Conservation (phyloP, 1,140 invertebrate genomes). For the Drosophila ercepeae region DNA sequence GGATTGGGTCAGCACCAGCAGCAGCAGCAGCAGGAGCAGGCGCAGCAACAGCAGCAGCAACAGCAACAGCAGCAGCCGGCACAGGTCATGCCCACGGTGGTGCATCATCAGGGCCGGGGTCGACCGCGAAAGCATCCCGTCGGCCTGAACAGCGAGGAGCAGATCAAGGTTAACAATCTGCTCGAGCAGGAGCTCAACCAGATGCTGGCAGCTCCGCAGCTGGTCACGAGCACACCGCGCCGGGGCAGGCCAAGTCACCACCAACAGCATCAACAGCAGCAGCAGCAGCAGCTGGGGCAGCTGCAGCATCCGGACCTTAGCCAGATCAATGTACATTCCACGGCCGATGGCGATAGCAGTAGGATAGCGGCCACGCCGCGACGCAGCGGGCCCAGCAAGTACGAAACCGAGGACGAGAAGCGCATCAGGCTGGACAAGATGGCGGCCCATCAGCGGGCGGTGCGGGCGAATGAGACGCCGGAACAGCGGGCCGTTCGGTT, state of each 20-base stretch:
- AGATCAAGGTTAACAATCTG: conserved; percentile 70
- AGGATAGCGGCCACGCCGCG: conserved; percentile 41
- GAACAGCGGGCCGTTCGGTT: conserved; percentile 84
- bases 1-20: conserved; percentile 40
- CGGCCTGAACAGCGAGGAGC: conserved; percentile 42
- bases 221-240: conserved; percentile 37
- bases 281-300: too few species aligned
- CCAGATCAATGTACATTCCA: conserved; percentile 74
- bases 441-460: conserved; percentile 79
- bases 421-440: conserved; percentile 79
- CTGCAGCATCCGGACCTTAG: conserved; percentile 49
- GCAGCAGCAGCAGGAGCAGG: conserved; percentile 39
- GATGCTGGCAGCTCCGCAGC: conserved; percentile 71
- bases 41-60: conserved; percentile 37
- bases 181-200: conserved; percentile 79
- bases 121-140: conserved; percentile 65
- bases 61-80: conserved; percentile 5
- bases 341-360: conserved; percentile 56
- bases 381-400: conserved; percentile 66
- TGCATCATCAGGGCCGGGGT: conserved; percentile 57
- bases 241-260: conserved; percentile 33
- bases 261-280: conserved; percentile 24
- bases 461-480: conserved; percentile 85
- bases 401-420: conserved; percentile 81
- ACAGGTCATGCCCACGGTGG: conserved; percentile 21